These are phyloP conservation scores for Chrysopa pallens DNA, from an alignment of 1,140 invertebrate species.

Conservation along the genomic window DNA sequence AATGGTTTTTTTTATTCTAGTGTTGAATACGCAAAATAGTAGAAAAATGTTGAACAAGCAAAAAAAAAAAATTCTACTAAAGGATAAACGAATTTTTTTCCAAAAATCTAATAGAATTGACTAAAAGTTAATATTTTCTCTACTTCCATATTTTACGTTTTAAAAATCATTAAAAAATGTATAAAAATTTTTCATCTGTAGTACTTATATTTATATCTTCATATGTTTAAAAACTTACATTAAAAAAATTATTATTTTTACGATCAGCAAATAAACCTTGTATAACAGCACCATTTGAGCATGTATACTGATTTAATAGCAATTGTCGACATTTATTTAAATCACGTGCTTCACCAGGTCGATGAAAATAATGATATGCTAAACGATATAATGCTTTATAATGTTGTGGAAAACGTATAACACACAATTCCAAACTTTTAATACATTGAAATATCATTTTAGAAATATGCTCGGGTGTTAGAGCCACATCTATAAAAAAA, in stretches of 20 bases:
- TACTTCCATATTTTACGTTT: too few species aligned
- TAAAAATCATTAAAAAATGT: too few species aligned
- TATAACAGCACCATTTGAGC: constrained; percentile 39
- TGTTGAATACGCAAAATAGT: too few species aligned
- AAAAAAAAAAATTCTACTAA: too few species aligned
- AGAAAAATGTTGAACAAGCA: too few species aligned
- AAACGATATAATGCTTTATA: constrained; percentile 84
- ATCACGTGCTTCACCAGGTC: constrained; percentile 41
- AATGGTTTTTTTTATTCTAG: too few species aligned
- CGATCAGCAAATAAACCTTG: constrained; percentile 71
- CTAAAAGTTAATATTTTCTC: too few species aligned
- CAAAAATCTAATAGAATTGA: too few species aligned
- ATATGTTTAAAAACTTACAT: constrained; percentile 33
- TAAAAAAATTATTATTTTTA: constrained; percentile 77
- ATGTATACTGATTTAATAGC: constrained; percentile 45
- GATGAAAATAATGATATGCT: constrained; percentile 66
- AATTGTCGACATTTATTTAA: constrained; percentile 49
- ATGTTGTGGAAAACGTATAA: constrained; percentile 71
- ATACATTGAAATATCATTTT: constrained; percentile 35
- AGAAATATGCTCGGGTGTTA: neutral
- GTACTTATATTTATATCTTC: too few species aligned
- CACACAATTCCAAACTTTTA: constrained; percentile 64
- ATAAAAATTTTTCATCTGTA: too few species aligned
- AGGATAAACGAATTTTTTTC: too few species aligned
- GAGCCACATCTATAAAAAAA: neutral